Evolutionary conservation across 1,140 invertebrate genomes (phyloP), one percentile per base, ranked within the genome.

Genomic region (Druon quercuslanigerum): DNA sequence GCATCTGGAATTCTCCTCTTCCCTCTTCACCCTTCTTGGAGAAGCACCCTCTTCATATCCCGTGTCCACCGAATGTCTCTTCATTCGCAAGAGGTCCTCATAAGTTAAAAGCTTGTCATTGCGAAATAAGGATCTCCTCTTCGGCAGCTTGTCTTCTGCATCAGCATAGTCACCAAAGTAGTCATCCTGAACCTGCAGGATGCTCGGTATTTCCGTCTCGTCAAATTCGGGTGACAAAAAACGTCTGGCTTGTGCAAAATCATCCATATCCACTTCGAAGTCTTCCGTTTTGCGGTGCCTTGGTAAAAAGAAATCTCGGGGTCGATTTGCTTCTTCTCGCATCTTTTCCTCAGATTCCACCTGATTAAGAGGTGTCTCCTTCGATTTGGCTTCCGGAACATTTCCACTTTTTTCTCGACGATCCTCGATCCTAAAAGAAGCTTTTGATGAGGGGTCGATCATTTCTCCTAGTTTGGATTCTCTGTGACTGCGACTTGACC

Each of bases 131-230:
- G 81, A 82, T 50, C 87, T 86, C 75, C 88, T 90, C 60, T 84
- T 83, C 8, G 87, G 85, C 56, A 84, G 81, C 12, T 81, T 79
- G 16, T 83, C 82, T 17, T 78, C 60, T 5, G 82, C 82, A 13
- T 87, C 85, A 11, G 79, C 77, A 72, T 90, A 90, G 73, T 91
- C 87, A 0, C 86, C 89, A 70, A 90, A 89, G 79, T 90, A 90
- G 77, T 91, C 85, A 4, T 81, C 84, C 46, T 87, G 85, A 14
- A 84, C 82, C 76, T 90, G 88, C 50, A 87, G 72, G 51, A 87
- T 82, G 72, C 80, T 81, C 3, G 75, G 75, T 1, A 76, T 82
- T 33, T 73, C 86, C 16, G 74, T 76, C 50, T 82, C 87, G 50
- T 90, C 85, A 54, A 85, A 82, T 73, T 85, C 85, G 17, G 76